Evolutionary conservation across 2,888 invertebrate species (phyloP).

Genomic region (Nasonovia ribisnigri): DNA sequence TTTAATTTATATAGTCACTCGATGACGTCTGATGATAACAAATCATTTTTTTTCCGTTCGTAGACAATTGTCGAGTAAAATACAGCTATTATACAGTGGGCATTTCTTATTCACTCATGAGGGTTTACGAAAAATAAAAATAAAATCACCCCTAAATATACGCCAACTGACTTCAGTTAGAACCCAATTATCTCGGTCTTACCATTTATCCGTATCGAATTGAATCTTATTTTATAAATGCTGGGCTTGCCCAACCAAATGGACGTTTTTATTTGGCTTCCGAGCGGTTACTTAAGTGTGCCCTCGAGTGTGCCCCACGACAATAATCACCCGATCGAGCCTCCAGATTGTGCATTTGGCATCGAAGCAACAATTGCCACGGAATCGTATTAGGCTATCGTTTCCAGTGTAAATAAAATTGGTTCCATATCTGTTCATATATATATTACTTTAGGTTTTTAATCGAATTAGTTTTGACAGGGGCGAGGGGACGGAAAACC

Average conservation of each 20-base stretch:
- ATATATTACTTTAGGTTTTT: slow-evolving; percentile 50
- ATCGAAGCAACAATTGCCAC: slow-evolving; percentile 38
- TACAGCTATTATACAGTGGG: not conserved
- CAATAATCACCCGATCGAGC: slow-evolving; percentile 46
- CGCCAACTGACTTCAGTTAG: slow-evolving; percentile 29
- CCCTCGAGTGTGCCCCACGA: slow-evolving; percentile 15
- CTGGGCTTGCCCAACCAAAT: not conserved
- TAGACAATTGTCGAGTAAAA: not conserved
- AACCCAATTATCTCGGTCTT: slow-evolving; percentile 50
- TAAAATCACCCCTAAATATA: slow-evolving; percentile 16
- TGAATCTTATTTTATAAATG: slow-evolving; percentile 48
- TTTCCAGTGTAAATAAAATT: slow-evolving; percentile 26
- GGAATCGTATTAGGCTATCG: slow-evolving; percentile 8
- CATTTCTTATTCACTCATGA: not conserved
- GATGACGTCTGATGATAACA: not conserved
- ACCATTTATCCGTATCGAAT: slow-evolving; percentile 15
- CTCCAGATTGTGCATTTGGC: slow-evolving; percentile 13
- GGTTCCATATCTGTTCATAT: slow-evolving; percentile 25
- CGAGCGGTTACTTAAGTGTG: not conserved
- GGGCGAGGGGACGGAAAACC: slow-evolving; percentile 11
- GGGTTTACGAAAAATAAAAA: not conserved
- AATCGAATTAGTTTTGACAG: slow-evolving; percentile 61
- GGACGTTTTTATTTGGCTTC: slow-evolving; percentile 26
- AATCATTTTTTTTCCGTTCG: not conserved
- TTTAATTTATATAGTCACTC: not conserved